Base-by-base conservation (phyloP, 2,888 invertebrate species). In the Yponomeuta cagnagella region DNA sequence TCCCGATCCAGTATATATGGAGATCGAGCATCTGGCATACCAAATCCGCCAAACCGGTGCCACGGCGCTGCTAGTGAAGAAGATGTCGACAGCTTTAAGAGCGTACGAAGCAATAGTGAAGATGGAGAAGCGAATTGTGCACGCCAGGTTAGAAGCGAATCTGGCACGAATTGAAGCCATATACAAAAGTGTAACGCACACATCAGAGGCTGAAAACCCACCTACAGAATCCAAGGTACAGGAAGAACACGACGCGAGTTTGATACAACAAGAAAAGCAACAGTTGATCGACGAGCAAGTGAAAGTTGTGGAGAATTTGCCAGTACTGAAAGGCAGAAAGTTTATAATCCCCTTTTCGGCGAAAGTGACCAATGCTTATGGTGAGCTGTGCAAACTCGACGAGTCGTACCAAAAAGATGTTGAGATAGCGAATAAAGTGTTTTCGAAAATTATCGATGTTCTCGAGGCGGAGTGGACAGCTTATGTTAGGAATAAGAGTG, bases 321-420 rank as follows among this genome's bases (percentile, higher is more conserved):
- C 68, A 6, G 10, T 15, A 10, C 31, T 68, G 30, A 10, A 30
- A 68, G 52, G 23, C 23, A 68, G 12, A 23, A 52, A 10, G 30
- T 68, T n/a, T n/a, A 9, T 68, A 4, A 52, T 68, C 31, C 68
- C 68, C 5, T 68, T 68, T 52, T 48, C 52, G 23, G 52, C 52
- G 9, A 30, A 31, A 30, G 68, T 68, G 30, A 31, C 52, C 23
- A 52, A 23, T 1, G 48, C 52, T 12, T 30, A 12, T 10, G 52
- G 58, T 0, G 52, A 30, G n/a, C 23, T 68, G 31, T 31, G 31
- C 31, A 30, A 31, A 10, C 58, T 68, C 12, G 68, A 68, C 31
- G 10, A 9, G 10, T 48, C 52, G 48, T 52, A 10, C 23, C 3
- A 10, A 9, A 30, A 68, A 30, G 48, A 68, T 31, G 23, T 4